Conservation (phyloP, 2,797 vertebrate genomes). For the Pachyuromys duprasi region DNA sequence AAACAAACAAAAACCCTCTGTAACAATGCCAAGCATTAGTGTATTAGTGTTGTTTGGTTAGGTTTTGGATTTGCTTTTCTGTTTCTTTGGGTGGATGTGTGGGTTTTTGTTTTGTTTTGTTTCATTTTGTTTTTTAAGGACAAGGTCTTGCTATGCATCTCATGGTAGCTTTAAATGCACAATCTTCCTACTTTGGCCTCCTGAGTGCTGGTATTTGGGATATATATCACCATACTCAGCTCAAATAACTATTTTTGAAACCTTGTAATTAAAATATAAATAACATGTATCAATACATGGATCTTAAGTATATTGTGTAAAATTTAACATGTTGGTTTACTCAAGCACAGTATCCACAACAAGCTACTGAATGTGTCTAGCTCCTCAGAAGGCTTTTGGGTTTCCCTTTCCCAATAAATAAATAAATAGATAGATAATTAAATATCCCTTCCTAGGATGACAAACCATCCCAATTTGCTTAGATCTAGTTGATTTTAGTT, state of each 20-base stretch:
- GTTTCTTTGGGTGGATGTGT: background rate
- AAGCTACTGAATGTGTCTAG: constrained; percentile 1
- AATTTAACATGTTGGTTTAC: background rate
- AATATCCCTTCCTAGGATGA: background rate
- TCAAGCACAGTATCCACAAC: background rate
- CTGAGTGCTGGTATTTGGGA: background rate
- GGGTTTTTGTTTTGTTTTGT: background rate
- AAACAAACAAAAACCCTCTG: background rate
- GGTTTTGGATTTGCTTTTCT: background rate
- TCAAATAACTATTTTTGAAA: constrained; percentile 32
- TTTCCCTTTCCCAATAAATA: background rate
- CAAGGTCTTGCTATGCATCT: background rate
- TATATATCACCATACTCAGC: background rate
- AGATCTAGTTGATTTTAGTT: background rate
- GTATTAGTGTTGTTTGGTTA: background rate
- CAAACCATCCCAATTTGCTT: background rate
- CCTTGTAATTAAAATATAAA: constrained; percentile 40
- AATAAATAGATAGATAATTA: background rate
- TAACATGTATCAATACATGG: background rate
- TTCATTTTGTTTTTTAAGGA: background rate
- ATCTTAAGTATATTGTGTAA: constrained; percentile 11
- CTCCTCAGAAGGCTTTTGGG: constrained; percentile 3
- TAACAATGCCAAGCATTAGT: background rate
- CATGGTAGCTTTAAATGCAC: background rate
- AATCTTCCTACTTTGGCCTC: background rate